Evolutionary conservation across 2,888 invertebrate species (phyloP).

Genomic region (Steinernema carpocapsae): DNA sequence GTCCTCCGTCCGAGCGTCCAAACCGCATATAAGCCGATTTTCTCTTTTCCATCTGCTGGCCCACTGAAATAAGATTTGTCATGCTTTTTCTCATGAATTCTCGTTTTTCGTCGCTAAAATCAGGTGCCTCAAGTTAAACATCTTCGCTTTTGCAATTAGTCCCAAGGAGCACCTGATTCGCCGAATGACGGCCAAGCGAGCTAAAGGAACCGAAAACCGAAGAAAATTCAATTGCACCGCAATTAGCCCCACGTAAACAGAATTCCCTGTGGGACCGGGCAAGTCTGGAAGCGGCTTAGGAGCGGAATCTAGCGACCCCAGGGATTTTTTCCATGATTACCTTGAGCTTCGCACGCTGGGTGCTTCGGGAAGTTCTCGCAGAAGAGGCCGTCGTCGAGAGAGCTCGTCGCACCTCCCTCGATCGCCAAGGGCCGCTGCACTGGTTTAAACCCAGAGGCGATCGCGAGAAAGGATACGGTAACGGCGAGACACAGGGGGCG

Average conservation of each 20-base stretch:
- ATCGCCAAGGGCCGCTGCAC: conserved; percentile 4
- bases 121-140: too few species aligned
- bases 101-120: too few species aligned
- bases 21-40: conserved; percentile 63
- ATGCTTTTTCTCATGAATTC: too few species aligned
- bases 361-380: conserved; percentile 32
- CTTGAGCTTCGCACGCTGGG: conserved; percentile 22
- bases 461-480: conserved; percentile 17
- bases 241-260: too few species aligned
- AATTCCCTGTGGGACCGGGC: too few species aligned
- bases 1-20: conserved; percentile 50
- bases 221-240: too few species aligned
- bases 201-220: too few species aligned
- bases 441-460: conserved; percentile 2
- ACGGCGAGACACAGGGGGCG: conserved; percentile 17
- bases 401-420: not conserved
- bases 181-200: not conserved
- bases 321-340: not conserved
- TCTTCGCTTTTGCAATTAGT: not conserved
- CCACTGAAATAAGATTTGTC: not conserved
- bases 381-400: conserved; percentile 10
- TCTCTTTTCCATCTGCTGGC: conserved; percentile 53
- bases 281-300: too few species aligned
- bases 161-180: not conserved
- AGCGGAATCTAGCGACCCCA: not conserved